Conservation (phyloP, 1,140 invertebrate genomes). For the Drosophila mayri region DNA sequence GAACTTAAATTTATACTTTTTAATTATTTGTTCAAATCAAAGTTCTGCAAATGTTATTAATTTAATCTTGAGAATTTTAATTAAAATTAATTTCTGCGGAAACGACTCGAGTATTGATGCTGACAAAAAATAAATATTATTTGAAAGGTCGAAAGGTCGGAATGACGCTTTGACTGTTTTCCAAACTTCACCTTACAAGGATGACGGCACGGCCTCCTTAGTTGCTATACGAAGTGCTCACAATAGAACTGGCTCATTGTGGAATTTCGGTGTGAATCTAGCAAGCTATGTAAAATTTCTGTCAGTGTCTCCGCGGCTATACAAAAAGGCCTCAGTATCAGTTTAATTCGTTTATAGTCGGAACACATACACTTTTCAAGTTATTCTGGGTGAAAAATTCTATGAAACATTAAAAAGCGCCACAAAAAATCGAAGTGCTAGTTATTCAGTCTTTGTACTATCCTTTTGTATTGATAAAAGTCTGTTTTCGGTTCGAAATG, state of each 20-base stretch:
- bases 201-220: neutral
- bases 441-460: constrained; percentile 19
- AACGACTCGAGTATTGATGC: too few relatives aligned
- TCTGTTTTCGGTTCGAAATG: constrained; percentile 41
- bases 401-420: constrained; percentile 30
- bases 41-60: too few relatives aligned
- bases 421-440: constrained; percentile 28
- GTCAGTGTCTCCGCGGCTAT: constrained; percentile 11
- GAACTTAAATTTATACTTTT: too few relatives aligned
- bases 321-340: constrained; percentile 28
- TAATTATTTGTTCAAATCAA: too few relatives aligned
- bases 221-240: neutral
- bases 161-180: too few relatives aligned
- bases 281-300: neutral
- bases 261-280: neutral
- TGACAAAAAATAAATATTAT: too few relatives aligned
- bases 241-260: neutral
- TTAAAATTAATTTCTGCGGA: too few relatives aligned
- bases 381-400: constrained; percentile 53
- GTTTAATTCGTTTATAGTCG: constrained; percentile 61
- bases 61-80: too few relatives aligned
- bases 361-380: constrained; percentile 64
- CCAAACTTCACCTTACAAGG: too few relatives aligned
- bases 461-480: constrained; percentile 30
- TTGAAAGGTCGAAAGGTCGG: too few relatives aligned